Percentiles rank a stretch among this genome's conserved stretches.
phyloP scores from a whole-genome alignment of 2,113 vertebrate species.

The Crypturellus undulatus region DNA sequence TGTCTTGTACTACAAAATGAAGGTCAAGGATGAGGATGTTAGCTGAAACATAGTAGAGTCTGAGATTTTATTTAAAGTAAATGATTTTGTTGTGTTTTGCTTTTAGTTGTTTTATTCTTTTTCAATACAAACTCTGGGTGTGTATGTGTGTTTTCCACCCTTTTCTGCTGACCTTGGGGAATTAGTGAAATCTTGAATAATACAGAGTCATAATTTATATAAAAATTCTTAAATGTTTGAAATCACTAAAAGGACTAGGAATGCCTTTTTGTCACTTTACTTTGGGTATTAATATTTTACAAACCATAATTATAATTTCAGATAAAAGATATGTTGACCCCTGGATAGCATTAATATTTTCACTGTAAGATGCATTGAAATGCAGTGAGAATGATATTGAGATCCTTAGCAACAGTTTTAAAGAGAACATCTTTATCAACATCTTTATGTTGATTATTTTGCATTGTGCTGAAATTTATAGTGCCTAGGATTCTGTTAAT shows the following conservation, averaged over 20 bases:
- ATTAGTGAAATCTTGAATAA: background rate
- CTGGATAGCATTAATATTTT: background rate
- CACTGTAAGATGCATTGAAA: background rate
- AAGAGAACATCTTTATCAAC: background rate
- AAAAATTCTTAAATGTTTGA: background rate
- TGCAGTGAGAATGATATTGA: background rate
- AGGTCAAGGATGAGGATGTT: background rate
- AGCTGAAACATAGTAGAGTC: background rate
- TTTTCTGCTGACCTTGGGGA: background rate
- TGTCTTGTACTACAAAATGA: background rate
- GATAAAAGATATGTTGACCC: background rate
- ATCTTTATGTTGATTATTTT: background rate
- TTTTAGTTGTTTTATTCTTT: background rate
- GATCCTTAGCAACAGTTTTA: background rate
- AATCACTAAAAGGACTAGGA: background rate
- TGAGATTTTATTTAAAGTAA: background rate
- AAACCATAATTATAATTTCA: background rate
- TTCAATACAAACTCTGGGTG: background rate
- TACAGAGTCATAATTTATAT: background rate
- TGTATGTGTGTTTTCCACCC: background rate
- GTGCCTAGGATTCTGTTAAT: background rate
- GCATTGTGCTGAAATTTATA: background rate
- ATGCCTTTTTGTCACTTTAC: background rate
- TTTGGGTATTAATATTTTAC: conserved; percentile 20
- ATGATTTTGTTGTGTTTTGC: accelerated